These are phyloP conservation scores for Cinclus cinclus DNA, from an alignment of 2,113 vertebrate genomes.

Conservation along the genomic window DNA sequence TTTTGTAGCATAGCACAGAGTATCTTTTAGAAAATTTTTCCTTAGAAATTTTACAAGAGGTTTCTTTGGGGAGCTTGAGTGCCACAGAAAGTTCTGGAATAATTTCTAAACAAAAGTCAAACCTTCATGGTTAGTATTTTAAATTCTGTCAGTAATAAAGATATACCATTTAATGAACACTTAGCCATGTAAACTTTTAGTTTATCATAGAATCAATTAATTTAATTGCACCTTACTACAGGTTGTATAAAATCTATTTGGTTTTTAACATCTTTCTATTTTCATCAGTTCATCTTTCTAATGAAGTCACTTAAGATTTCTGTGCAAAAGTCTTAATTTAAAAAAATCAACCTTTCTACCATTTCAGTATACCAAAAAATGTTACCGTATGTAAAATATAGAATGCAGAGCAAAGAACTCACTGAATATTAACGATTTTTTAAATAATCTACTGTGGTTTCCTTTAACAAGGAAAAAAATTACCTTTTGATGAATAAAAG, in stretches of 20 bases:
- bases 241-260: background rate
- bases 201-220: background rate
- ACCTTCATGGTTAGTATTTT: background rate
- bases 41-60: background rate
- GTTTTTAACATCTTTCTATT: background rate
- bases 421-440: constrained; percentile 53
- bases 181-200: background rate
- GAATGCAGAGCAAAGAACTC: background rate
- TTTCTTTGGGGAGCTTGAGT: background rate
- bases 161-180: background rate
- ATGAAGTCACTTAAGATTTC: background rate
- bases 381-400: background rate
- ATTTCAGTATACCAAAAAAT: background rate
- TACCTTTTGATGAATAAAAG: constrained; percentile 45
- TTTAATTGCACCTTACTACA: background rate
- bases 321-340: constrained; percentile 37
- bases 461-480: constrained; percentile 32
- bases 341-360: constrained; percentile 21
- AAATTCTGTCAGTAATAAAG: background rate
- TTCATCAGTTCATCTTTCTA: background rate
- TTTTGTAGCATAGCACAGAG: background rate
- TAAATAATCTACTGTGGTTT: constrained; percentile 35
- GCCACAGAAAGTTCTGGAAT: background rate
- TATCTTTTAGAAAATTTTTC: background rate
- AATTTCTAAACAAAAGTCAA: background rate